Evolutionary conservation across 2,113 vertebrate genomes (phyloP), one percentile per base, ranked within the genome.

Genomic region (Dasyornis broadbenti): DNA sequence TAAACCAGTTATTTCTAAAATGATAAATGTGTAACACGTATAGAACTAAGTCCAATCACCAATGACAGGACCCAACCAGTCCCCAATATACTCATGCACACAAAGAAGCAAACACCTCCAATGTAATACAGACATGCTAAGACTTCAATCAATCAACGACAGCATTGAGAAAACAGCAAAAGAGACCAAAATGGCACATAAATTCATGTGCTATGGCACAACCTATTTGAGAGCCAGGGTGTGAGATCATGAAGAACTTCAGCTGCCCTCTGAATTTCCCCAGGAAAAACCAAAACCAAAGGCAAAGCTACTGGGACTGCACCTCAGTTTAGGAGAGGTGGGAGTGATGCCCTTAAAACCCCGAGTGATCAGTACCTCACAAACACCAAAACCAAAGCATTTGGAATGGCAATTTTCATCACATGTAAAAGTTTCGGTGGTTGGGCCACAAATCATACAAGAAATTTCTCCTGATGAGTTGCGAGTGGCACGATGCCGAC

Each of bases 401-500:
- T 40, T 56, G 10, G 18, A 49, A n/a, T 1, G 3, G 37, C 27
- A 53, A 53, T 13, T 42, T 63, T 37, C 10, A 49, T 8, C 61
- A 18, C 40, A 4, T 0, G 10, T 27, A 7, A 3, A 61, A 35
- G 28, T 42, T 82, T 31, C 72, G 50, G 59, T 31, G 60, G 54
- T 23, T 10, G 53, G 50, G 64, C 54, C 89, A 81, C 71, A 88
- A 60, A 53, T 45, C 15, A 12, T 0, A 21, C 8, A 10, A 45
- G 45, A 57, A 73, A 11, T 33, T 83, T 63, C 69, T 73, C 86
- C 11, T 27, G 63, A 33, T 0, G 2, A 60, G 60, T 0, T 0
- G 1, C 0, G 0, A 64, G 22, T 5, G 44, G 75, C 89, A 49
- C 2, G 0, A 13, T 0, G 27, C 30, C 0, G 0, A 33, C 0